Conservation (phyloP, 2,113 vertebrate genomes). For the Trochalopteron elliotii region DNA sequence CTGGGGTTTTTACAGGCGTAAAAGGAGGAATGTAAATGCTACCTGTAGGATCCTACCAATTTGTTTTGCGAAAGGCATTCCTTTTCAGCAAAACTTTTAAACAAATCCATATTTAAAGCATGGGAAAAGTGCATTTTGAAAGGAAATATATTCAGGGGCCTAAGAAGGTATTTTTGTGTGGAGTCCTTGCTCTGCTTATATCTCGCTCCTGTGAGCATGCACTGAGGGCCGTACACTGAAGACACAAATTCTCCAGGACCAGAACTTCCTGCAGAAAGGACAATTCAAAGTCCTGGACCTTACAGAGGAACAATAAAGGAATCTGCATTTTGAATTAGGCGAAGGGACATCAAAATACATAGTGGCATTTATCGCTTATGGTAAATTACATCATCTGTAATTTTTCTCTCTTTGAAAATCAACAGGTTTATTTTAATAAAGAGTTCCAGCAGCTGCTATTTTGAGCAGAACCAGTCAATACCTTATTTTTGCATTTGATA, state of each 20-base stretch:
- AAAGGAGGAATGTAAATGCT: background rate
- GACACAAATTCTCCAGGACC: fast-evolving
- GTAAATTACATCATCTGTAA: background rate
- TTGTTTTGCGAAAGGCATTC: background rate
- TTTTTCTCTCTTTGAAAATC: slow-evolving; percentile 48
- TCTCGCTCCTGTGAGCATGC: fast-evolving
- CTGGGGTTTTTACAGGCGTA: background rate
- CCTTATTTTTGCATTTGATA: slow-evolving; percentile 53
- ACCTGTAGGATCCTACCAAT: background rate
- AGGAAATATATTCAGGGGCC: background rate
- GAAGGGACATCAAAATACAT: background rate
- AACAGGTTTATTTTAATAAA: slow-evolving; percentile 41
- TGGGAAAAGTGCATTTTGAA: background rate
- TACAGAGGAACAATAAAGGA: background rate
- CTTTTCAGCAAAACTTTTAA: background rate
- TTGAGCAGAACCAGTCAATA: slow-evolving; percentile 10
- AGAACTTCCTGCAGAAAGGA: background rate
- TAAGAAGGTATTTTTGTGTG: background rate
- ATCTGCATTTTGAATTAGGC: background rate
- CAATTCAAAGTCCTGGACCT: background rate
- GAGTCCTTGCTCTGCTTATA: background rate
- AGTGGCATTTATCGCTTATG: background rate
- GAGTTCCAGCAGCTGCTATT: slow-evolving; percentile 24
- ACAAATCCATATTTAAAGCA: background rate
- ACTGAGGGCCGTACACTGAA: fast-evolving